Percentiles rank a stretch among this genome's conserved stretches.
phyloP scores from a whole-genome alignment of 2,797 vertebrate species.

The Muscicapa striata region DNA sequence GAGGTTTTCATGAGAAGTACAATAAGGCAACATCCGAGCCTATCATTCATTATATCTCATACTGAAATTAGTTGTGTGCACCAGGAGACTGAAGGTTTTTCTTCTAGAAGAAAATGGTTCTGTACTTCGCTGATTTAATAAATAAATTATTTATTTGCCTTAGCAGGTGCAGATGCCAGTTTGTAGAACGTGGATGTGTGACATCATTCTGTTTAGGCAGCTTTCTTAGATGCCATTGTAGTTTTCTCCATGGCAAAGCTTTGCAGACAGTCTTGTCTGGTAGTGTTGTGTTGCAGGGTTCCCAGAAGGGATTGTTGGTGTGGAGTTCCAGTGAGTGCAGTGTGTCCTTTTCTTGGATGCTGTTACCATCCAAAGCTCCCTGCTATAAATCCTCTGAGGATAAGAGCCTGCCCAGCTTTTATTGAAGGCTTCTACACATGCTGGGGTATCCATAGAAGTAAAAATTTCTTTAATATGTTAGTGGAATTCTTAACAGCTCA shows the following conservation, averaged over 20 bases:
- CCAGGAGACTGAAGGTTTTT: background rate
- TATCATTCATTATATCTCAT: background rate
- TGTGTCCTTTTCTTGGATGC: background rate
- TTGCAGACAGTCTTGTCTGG: background rate
- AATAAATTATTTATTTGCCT: background rate
- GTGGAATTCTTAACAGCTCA: background rate
- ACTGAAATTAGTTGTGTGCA: background rate
- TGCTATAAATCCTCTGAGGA: background rate
- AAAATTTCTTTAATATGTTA: background rate
- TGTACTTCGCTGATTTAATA: background rate
- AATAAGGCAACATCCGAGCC: background rate
- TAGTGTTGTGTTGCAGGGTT: background rate
- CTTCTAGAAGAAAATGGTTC: background rate
- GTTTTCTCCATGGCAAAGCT: background rate
- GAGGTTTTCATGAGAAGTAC: background rate
- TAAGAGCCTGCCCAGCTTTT: background rate
- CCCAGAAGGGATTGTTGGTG: background rate
- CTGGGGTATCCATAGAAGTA: background rate
- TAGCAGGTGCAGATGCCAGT: background rate
- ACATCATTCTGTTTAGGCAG: background rate
- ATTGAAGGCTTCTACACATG: background rate
- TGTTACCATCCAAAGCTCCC: background rate
- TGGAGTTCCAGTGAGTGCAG: background rate
- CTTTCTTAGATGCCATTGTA: background rate
- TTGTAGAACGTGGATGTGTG: background rate